Evolutionary conservation across 2,113 vertebrate genomes (phyloP).

Genomic region (Cricetomys ansorgei): DNA sequence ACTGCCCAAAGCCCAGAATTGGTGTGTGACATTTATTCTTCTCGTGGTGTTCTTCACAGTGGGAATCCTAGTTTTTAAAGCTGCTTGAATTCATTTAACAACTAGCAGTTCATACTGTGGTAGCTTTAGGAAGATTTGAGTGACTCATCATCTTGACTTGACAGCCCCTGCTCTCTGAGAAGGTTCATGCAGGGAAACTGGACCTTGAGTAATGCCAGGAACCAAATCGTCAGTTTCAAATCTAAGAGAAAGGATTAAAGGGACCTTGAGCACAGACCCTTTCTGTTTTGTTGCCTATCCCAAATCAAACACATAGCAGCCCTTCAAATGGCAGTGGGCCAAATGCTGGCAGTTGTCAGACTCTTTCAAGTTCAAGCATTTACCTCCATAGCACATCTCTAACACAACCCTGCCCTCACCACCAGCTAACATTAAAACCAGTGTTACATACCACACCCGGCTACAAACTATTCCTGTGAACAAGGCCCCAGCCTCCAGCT

Average conservation of each 20-base stretch:
- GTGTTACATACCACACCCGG: neutral
- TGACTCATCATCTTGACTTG: neutral
- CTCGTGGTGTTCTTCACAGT: neutral
- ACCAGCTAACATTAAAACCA: neutral
- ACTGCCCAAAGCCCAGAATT: neutral
- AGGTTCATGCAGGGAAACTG: neutral
- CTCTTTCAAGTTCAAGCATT: neutral
- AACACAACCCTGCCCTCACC: neutral
- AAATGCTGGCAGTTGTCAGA: neutral
- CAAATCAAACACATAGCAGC: neutral
- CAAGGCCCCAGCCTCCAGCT: too few relatives aligned
- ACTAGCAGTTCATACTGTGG: neutral
- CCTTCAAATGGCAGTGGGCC: neutral
- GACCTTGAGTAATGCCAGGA: neutral
- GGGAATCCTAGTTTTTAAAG: neutral
- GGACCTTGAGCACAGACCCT: too few relatives aligned
- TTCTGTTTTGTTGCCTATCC: neutral
- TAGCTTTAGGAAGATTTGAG: neutral
- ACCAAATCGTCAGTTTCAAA: constrained; percentile 13
- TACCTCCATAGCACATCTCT: neutral
- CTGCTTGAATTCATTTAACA: neutral
- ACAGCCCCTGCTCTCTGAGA: neutral
- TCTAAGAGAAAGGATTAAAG: neutral
- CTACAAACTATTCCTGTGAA: neutral
- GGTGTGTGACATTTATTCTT: neutral